Conservation (phyloP, 2,113 vertebrate genomes). For the Panthera uncia region DNA sequence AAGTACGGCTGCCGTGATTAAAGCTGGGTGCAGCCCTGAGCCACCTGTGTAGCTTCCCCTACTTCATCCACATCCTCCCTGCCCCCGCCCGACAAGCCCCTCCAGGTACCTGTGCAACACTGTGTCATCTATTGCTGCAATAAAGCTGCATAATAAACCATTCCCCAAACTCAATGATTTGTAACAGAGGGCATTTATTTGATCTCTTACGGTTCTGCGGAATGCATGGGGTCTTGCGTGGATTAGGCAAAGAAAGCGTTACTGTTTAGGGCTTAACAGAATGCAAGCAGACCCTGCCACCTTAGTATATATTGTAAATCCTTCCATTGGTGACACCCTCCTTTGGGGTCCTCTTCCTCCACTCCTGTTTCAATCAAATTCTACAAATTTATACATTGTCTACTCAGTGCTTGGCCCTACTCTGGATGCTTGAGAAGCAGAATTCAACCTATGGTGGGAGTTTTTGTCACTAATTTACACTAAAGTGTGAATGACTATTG, state of each 20-base stretch:
- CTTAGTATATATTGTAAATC: not conserved
- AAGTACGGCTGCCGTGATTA: not conserved
- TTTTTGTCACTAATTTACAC: not conserved
- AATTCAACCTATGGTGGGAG: not conserved
- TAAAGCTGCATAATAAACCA: not conserved
- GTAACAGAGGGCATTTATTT: not conserved
- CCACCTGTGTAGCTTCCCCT: not conserved
- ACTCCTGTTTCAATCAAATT: not conserved
- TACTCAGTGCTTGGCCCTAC: not conserved
- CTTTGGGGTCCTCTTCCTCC: not conserved
- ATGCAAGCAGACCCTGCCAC: not conserved
- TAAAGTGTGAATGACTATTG: not conserved
- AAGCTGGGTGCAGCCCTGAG: not conserved
- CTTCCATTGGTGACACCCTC: not conserved
- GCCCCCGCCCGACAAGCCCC: fast-evolving
- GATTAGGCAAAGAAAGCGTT: not conserved
- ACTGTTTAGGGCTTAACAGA: not conserved
- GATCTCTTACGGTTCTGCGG: not conserved
- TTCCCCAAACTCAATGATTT: not conserved
- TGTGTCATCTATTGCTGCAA: not conserved
- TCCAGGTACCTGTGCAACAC: not conserved
- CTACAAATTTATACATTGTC: not conserved
- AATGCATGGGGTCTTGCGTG: not conserved
- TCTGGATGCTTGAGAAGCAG: not conserved
- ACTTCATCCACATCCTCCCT: not conserved